Percentiles rank a stretch among this genome's conserved stretches.
Evolutionary conservation across 2,113 vertebrate species (phyloP).

Genomic region (Hyperopisus bebe): DNA sequence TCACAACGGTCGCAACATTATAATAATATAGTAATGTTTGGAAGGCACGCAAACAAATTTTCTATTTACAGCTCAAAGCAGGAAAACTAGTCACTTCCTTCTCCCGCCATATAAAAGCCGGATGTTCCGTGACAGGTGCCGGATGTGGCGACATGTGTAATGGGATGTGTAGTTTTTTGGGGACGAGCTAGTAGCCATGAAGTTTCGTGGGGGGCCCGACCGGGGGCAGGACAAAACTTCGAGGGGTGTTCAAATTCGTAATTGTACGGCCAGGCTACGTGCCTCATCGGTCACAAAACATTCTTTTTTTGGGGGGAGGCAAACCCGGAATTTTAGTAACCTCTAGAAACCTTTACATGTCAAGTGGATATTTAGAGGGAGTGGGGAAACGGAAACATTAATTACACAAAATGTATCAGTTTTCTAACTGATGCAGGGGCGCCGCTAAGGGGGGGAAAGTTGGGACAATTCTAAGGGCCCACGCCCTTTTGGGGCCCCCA

Average conservation of each 20-base stretch:
- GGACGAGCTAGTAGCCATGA: background rate
- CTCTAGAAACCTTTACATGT: background rate
- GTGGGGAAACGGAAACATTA: background rate
- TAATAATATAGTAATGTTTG: background rate
- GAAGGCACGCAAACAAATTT: background rate
- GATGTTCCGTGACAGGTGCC: background rate
- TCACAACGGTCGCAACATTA: background rate
- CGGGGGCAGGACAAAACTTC: background rate
- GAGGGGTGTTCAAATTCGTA: background rate
- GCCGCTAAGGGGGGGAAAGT: too few species aligned
- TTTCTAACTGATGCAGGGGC: background rate
- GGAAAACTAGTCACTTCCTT: background rate
- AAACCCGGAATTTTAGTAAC: background rate
- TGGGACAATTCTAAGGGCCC: too few species aligned
- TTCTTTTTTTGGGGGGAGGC: too few species aligned
- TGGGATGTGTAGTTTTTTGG: constrained; percentile 10
- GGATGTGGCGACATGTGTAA: background rate
- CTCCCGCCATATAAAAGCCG: background rate
- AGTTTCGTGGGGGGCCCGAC: background rate
- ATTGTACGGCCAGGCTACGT: background rate
- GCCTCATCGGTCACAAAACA: background rate
- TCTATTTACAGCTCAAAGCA: background rate
- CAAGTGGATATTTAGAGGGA: background rate
- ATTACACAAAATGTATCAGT: background rate
- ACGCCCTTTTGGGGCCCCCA: too few species aligned